Conservation (phyloP, 2,888 invertebrate species). For the Dexiosoma caninum region DNA sequence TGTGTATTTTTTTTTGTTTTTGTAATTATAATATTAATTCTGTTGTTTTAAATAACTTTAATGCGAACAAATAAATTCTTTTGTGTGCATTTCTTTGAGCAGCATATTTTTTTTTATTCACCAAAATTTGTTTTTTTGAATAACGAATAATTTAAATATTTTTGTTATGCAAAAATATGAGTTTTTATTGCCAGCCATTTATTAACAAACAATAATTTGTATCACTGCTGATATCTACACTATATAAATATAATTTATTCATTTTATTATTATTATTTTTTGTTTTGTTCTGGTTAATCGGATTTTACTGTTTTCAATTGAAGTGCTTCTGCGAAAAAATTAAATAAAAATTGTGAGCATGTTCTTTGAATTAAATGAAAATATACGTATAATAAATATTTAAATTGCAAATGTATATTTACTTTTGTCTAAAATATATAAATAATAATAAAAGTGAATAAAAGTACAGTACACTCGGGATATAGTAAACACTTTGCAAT, state of each 20-base stretch:
- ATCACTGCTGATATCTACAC: not conserved
- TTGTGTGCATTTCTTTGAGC: not conserved
- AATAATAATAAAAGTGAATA: too few species aligned
- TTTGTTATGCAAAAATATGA: not conserved
- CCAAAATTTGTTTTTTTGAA: not conserved
- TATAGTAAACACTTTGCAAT: too few species aligned
- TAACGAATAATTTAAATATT: conserved; percentile 13
- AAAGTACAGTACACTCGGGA: too few species aligned
- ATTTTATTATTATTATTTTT: too few species aligned
- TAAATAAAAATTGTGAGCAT: not conserved
- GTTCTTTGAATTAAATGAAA: conserved; percentile 8
- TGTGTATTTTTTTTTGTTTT: not conserved
- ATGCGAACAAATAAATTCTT: not conserved
- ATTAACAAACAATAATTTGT: not conserved
- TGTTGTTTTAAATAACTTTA: conserved; percentile 10
- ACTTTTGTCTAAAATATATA: not conserved
- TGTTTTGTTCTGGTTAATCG: not conserved
- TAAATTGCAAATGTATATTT: not conserved
- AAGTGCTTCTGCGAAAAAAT: conserved; percentile 13
- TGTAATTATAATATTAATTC: not conserved
- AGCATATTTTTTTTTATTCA: not conserved
- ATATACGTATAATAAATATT: not conserved
- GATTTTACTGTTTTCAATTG: not conserved
- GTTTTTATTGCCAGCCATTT: not conserved
- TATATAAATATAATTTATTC: not conserved